These are phyloP conservation scores for Actias luna DNA, from an alignment of 2,888 invertebrate species.

Conservation along the genomic window DNA sequence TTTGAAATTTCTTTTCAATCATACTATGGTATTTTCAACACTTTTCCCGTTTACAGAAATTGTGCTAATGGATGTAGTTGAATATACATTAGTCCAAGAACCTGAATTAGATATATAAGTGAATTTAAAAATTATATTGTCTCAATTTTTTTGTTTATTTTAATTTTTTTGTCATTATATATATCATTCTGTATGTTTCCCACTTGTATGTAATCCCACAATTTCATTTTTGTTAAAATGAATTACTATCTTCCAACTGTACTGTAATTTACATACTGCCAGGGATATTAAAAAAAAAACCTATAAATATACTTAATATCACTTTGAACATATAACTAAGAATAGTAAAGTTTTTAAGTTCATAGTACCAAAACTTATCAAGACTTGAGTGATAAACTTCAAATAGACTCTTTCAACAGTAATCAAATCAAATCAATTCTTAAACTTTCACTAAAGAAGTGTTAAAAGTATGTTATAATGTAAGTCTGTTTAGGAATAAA, in stretches of 20 bases:
- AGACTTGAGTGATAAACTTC: not conserved
- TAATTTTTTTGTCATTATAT: too few species aligned
- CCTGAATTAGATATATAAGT: not conserved
- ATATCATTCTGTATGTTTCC: too few species aligned
- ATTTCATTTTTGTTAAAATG: too few species aligned
- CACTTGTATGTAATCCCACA: too few species aligned
- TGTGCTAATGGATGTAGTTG: too few species aligned
- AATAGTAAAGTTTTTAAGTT: not conserved
- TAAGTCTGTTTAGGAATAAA: not conserved
- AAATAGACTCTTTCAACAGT: not conserved
- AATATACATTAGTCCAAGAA: too few species aligned
- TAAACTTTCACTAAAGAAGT: not conserved
- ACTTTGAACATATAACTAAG: not conserved
- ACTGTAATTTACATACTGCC: conserved; percentile 6
- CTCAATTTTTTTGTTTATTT: too few species aligned
- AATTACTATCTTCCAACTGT: not conserved
- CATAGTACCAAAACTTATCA: not conserved
- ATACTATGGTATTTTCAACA: too few species aligned
- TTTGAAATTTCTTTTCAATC: too few species aligned
- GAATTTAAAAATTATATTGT: not conserved
- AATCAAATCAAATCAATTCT: not conserved
- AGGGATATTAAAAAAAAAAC: not conserved
- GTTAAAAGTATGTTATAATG: not conserved
- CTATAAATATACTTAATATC: not conserved
- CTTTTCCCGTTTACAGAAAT: too few species aligned